These are phyloP conservation scores for Dascyllus trimaculatus DNA, from an alignment of 2,113 vertebrate genomes.

Conservation along the genomic window DNA sequence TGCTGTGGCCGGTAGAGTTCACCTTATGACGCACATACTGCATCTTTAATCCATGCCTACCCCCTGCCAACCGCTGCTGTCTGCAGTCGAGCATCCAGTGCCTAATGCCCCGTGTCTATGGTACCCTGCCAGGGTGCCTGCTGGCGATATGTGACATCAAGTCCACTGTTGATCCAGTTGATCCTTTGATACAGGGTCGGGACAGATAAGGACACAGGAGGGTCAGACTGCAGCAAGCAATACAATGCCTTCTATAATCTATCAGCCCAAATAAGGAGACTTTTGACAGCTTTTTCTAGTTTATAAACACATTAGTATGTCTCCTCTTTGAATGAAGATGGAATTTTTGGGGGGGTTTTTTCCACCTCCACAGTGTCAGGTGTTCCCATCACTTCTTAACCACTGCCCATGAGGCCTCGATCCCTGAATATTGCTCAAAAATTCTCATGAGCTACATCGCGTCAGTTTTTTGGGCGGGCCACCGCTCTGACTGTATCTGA, in stretches of 20 bases:
- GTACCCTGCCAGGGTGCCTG: constrained; percentile 40
- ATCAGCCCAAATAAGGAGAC: not conserved
- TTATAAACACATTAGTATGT: not conserved
- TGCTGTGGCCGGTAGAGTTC: constrained; percentile 31
- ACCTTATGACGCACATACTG: constrained; percentile 56
- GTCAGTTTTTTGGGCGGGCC: constrained; percentile 29
- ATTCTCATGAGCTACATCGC: constrained; percentile 4
- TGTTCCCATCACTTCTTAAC: constrained; percentile 1
- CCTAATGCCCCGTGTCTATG: constrained; percentile 36
- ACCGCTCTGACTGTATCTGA: constrained; percentile 42
- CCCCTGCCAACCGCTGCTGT: constrained; percentile 37
- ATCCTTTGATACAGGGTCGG: constrained; percentile 53
- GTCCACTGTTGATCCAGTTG: constrained; percentile 55
- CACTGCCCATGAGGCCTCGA: not conserved
- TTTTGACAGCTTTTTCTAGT: not conserved
- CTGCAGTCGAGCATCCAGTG: constrained; percentile 29
- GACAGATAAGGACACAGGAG: constrained; percentile 45
- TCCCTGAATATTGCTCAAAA: constrained; percentile 18
- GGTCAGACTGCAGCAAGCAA: constrained; percentile 27
- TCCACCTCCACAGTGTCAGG: not conserved
- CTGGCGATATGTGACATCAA: constrained; percentile 53
- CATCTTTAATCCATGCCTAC: constrained; percentile 56
- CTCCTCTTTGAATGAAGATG: not conserved
- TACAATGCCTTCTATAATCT: not conserved
- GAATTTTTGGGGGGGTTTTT: not conserved